These are phyloP conservation scores for Leucophenga varia DNA, from an alignment of 1,140 invertebrate species.

Conservation along the genomic window DNA sequence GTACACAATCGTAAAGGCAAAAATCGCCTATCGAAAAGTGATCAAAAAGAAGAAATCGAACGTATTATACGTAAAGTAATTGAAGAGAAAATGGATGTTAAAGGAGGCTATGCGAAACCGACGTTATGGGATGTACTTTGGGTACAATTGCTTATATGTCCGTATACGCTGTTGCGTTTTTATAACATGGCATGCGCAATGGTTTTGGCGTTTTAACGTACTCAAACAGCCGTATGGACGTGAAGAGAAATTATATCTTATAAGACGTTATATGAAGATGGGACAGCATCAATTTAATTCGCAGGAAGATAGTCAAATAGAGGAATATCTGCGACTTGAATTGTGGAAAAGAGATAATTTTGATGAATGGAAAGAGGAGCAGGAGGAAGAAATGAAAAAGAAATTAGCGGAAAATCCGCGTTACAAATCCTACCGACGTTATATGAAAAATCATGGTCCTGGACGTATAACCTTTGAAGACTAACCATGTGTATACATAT, in stretches of 20 bases:
- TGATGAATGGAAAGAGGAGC: constrained; percentile 73
- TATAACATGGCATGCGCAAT: constrained; percentile 73
- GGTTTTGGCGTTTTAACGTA: constrained; percentile 81
- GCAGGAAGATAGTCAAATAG: constrained; percentile 72
- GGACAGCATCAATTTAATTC: constrained; percentile 69
- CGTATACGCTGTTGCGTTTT: constrained; percentile 71
- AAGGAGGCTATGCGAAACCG: constrained; percentile 85
- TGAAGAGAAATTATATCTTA: constrained; percentile 83
- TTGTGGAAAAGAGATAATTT: constrained; percentile 84
- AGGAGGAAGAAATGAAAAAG: constrained; percentile 81
- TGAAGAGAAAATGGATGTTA: constrained; percentile 88
- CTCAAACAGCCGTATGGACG: constrained; percentile 73
- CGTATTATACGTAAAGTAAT: constrained; percentile 75
- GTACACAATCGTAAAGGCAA: constrained; percentile 58
- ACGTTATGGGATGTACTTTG: constrained; percentile 74
- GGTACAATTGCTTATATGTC: constrained; percentile 77
- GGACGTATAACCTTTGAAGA: constrained; percentile 81
- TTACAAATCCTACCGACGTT: constrained; percentile 77
- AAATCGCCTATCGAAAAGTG: constrained; percentile 65
- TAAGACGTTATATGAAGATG: constrained; percentile 75
- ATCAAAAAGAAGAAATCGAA: constrained; percentile 76
- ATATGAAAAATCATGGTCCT: constrained; percentile 77
- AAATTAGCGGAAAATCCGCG: constrained; percentile 75
- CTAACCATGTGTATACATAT: constrained; percentile 8
- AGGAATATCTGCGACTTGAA: constrained; percentile 73